Percentiles rank a stretch among this genome's conserved stretches.
phyloP scores from a whole-genome alignment of 2,113 vertebrate species.

The Tinamus guttatus region DNA sequence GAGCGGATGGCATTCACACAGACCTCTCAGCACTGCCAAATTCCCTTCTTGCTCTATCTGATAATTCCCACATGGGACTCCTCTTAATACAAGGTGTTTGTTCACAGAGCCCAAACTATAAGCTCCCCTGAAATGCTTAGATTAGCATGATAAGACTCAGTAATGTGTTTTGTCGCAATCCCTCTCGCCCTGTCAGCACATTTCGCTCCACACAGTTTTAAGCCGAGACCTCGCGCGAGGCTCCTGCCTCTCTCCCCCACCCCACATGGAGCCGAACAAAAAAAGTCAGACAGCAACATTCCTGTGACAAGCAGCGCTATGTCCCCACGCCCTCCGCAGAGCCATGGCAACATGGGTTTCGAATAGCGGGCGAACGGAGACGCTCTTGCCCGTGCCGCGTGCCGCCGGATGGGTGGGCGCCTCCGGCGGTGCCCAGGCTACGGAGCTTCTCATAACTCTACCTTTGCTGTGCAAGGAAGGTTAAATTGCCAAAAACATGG shows the following conservation, averaged over 20 bases:
- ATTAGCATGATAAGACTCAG: not conserved
- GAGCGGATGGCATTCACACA: not conserved
- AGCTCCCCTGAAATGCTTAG: slow-evolving; percentile 1
- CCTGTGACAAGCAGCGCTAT: not conserved
- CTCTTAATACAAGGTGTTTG: not conserved
- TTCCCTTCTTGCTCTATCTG: not conserved
- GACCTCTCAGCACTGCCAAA: not conserved
- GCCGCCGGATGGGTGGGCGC: not conserved
- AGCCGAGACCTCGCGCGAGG: not conserved
- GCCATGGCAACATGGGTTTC: slow-evolving; percentile 17
- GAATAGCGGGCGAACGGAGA: not conserved
- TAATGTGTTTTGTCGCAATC: slow-evolving; percentile 17
- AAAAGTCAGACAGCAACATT: not conserved
- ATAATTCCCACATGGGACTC: not conserved
- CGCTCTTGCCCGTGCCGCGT: not conserved
- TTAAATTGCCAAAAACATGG: no score
- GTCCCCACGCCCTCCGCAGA: not conserved
- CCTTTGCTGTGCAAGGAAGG: not conserved
- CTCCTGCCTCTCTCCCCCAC: not conserved
- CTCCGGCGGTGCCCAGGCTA: not conserved
- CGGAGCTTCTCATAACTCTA: not conserved
- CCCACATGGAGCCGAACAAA: not conserved
- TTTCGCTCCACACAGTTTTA: not conserved
- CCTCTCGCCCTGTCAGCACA: slow-evolving; percentile 23
- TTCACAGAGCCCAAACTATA: not conserved